phyloP scores from a whole-genome alignment of 1,140 invertebrate genomes.

The Pantala flavescens region DNA sequence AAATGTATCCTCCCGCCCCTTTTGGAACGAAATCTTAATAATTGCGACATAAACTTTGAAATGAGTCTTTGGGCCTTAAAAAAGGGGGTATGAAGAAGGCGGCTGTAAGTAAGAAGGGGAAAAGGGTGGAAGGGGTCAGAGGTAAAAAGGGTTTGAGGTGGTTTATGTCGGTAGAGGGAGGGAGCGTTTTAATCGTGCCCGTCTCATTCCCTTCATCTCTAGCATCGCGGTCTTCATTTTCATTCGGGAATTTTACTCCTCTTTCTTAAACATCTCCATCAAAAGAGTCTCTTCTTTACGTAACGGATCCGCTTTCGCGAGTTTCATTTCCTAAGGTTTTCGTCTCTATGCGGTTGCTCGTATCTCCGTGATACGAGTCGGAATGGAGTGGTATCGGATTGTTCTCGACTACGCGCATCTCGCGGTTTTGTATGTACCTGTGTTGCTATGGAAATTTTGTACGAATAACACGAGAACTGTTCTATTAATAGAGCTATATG shows the following conservation, averaged over 20 bases:
- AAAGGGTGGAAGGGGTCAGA: background rate
- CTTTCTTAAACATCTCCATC: background rate
- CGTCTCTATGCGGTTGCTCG: too few relatives aligned
- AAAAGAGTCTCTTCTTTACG: too few relatives aligned
- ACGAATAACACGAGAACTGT: too few relatives aligned
- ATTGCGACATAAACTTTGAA: constrained; percentile 10
- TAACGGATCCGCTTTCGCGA: too few relatives aligned
- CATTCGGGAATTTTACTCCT: background rate
- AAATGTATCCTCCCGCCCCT: background rate
- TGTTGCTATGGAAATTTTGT: too few relatives aligned
- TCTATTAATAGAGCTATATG: too few relatives aligned
- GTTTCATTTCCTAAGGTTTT: too few relatives aligned
- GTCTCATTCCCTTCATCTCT: background rate
- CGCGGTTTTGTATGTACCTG: too few relatives aligned
- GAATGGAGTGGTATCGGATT: too few relatives aligned
- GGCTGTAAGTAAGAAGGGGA: background rate
- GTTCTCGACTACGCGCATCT: too few relatives aligned
- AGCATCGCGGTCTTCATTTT: background rate
- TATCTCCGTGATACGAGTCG: too few relatives aligned
- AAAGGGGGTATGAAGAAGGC: background rate
- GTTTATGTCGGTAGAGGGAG: background rate
- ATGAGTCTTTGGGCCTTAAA: background rate
- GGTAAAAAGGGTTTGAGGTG: background rate
- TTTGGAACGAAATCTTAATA: constrained; percentile 1
- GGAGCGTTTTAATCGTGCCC: background rate